Evolutionary conservation across 2,888 invertebrate species (phyloP), one percentile per base, ranked within the genome.

Genomic region (Phaonia tiefii): DNA sequence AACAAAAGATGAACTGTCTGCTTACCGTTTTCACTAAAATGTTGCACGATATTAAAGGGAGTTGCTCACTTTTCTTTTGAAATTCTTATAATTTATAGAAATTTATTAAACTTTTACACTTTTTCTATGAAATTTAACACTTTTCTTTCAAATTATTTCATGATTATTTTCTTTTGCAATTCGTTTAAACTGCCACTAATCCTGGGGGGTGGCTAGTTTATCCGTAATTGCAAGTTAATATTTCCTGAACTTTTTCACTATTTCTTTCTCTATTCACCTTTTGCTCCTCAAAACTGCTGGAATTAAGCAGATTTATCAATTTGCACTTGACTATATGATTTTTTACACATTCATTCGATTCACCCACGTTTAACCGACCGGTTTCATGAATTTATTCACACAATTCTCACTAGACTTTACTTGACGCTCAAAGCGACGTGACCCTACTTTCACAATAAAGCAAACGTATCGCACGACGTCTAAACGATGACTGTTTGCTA

Each of bases 201-300:
- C 89, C 89, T 87, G 81, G 88, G 86, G 87, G 83, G 89, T 89
- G 89, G 86, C 87, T 86, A 44, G 56, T 75, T 51, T 78, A 75
- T 81, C 65, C 63, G 58, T 60, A 5, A 31, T 81, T 75, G 79
- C 78, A 81, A 80, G 63, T 75, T 74, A 51, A 17, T 73, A 15
- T 56, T 22, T 49, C n/a, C n/a, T n/a, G n/a, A n/a, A n/a, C 42
- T 37, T 8, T 15, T 31, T 66, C 58, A 39, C 10, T n/a, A 10
- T 63, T 39, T 44, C 66, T 26, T 20, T 17, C 42, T 42, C 54
- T 54, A 25, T 31, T 63, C 63, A 63, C 63, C 63, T 63, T 63
- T 67, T 60, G 31, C 17, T 60, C 58, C 13, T 7, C 39, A 63
- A 63, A 39, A 60, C 60, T 60, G 60, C 60, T 60, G 10, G 1